Base-by-base conservation (phyloP, 1,140 invertebrate genomes). In the Dreissena polymorpha region DNA sequence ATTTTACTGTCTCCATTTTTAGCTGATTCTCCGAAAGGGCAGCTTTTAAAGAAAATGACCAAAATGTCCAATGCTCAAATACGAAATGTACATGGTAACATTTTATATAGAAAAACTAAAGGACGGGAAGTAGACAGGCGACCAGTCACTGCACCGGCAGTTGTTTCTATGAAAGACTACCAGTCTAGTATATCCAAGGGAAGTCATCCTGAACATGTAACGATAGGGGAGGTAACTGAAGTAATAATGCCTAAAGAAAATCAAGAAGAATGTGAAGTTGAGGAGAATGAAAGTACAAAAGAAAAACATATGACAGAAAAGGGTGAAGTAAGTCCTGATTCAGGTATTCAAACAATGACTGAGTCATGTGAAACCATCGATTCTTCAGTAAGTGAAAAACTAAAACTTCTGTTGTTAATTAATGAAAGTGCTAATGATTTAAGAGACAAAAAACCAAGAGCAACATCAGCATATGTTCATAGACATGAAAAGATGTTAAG, bases 71-170 rank as follows among this genome's bases (percentile, higher is more conserved):
- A 85, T 57, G 69, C 60, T 13, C 57, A 83, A 65, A 77, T 84
- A 12, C 84, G 85, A 25, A 80, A 86, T 21, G 64, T 88, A 10
- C 79, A 85, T 72, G 78, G 84, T 21, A 67, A 88, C 18, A 85
- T 86, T 67, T 39, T 83, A 0, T 72, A 84, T 23, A 60, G 74
- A 25, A 76, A 77, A 51, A 86, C 81, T 14, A 86, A 86, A 57
- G 60, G 70, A 49, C 14, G 14, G 50, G 74, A 83, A 18, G 12
- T 77, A 18, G 78, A 64, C 25, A 63, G 75, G 21, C 63, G 87
- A n/a, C 87, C 87, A 18, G 75, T 79, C 49, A 86, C 87, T 16
- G 85, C 87, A 13, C 87, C 85, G n/a, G 85, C 82, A 13, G 74
- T 80, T 39, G 72, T 86, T 21, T 75, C 81, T 23, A 68, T 64